Base-by-base conservation (phyloP, 2,888 invertebrate genomes). In the Lycaena phlaeas region DNA sequence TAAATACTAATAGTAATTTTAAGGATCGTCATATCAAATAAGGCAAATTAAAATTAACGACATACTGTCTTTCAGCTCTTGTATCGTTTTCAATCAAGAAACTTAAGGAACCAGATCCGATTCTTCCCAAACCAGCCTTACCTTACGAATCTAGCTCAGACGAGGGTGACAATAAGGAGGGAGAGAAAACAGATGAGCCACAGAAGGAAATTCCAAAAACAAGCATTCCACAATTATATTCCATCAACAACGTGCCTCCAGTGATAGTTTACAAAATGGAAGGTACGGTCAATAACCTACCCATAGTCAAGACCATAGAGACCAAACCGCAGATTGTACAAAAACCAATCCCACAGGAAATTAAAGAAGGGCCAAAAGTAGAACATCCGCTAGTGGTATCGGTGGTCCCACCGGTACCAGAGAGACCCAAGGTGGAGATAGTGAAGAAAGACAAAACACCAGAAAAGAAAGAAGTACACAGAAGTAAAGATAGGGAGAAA, bases 21-120 rank as follows among this genome's bases (percentile, higher is more conserved):
- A n/a, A n/a, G n/a, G n/a, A n/a, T n/a, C n/a, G n/a, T n/a, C 14
- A 14, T 29, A 12, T 11, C 2, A 18, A 18, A 18, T 11, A 28
- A 14, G 10, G n/a, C 7, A 31, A 37, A 18, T 4, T 14, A 6
- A 2, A 28, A 5, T 10, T 17, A 27, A 39, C 29, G 4, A 38
- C 37, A 27, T 22, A 10, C 2, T 27, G 39, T 31, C 48, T 65
- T 61, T 2, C 68, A 90, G 91, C 87, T 6, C 90, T 93, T 0
- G 93, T 95, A 1, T 92, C 93, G 43, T 95, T 95, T 67, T 95
- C 94, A 0, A 94, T 95, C 28, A 92, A 92, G 59, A 94, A 94
- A 62, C 82, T 90, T 0, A 94, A 93, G 62, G 94, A 92, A 42
- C 89, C 89, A 0, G 89, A 90, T 36, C 76, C 86, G 0, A 79